Conservation (phyloP, 64 coral and sea anemone species). For the Platygyra sinensis region DNA sequence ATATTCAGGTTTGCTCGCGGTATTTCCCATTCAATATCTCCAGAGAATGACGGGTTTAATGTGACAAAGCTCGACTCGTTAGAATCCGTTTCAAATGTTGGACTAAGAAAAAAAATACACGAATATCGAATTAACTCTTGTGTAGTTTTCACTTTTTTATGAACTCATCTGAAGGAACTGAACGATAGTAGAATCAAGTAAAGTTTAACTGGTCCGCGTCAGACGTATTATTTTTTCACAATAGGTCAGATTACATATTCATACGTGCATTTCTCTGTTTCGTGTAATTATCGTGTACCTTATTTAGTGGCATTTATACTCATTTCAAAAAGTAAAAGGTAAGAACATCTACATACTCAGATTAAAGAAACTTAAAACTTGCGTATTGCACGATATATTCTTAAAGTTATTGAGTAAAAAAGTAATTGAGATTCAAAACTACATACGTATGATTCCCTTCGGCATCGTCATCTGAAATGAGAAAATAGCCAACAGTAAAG, state of each 20-base stretch:
- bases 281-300: too few species aligned
- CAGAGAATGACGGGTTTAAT: background rate
- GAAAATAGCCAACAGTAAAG: background rate
- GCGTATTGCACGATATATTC: background rate
- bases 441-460: background rate
- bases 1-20: constrained; percentile 57
- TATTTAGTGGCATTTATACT: too few species aligned
- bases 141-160: too few species aligned
- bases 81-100: background rate
- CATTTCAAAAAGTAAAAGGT: too few species aligned
- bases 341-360: too few species aligned
- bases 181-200: too few species aligned
- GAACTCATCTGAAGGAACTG: too few species aligned
- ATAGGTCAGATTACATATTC: too few species aligned
- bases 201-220: too few species aligned
- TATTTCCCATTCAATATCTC: constrained; percentile 41
- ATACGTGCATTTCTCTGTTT: too few species aligned
- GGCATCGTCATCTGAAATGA: background rate
- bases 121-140: background rate
- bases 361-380: too few species aligned
- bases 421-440: background rate
- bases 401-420: background rate
- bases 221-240: too few species aligned
- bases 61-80: background rate
- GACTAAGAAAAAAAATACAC: background rate